Percentiles rank a stretch among this genome's conserved stretches.
phyloP scores from a whole-genome alignment of 2,797 vertebrate species.

The Peromyscus nudipes region DNA sequence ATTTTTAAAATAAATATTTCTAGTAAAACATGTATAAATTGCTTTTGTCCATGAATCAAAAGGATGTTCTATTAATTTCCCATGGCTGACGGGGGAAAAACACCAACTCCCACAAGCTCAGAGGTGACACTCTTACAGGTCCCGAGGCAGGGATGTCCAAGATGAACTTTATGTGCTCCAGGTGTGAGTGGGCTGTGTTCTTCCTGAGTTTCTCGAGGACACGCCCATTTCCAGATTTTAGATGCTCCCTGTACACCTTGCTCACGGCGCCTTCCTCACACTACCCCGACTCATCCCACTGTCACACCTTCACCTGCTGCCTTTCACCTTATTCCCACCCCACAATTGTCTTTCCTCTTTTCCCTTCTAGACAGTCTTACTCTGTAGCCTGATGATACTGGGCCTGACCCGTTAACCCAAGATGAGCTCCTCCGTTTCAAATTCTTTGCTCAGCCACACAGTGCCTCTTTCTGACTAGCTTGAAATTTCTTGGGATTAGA shows the following conservation, averaged over 20 bases:
- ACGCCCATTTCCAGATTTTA: slow-evolving; percentile 1
- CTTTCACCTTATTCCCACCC: neutral
- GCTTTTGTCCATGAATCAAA: slow-evolving; percentile 11
- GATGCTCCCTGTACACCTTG: neutral
- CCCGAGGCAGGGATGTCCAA: neutral
- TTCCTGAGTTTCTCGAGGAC: neutral
- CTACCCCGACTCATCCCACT: neutral
- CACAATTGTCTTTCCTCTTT: neutral
- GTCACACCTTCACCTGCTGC: neutral
- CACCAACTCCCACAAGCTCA: neutral
- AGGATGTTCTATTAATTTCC: slow-evolving; percentile 20
- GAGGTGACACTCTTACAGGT: neutral
- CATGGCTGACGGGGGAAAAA: neutral
- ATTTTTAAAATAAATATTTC: slow-evolving; percentile 70
- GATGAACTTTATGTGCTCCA: neutral
- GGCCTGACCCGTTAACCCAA: neutral
- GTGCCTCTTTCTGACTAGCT: neutral
- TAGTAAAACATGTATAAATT: slow-evolving; percentile 66
- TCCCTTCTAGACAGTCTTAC: neutral
- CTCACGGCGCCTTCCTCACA: neutral
- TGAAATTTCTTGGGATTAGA: slow-evolving; percentile 8
- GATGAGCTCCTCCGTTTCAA: neutral
- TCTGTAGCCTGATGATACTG: neutral
- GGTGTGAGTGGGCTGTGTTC: neutral
- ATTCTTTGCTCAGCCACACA: neutral